phyloP scores from a whole-genome alignment of 1,140 invertebrate genomes.

The Neelides sp. region DNA sequence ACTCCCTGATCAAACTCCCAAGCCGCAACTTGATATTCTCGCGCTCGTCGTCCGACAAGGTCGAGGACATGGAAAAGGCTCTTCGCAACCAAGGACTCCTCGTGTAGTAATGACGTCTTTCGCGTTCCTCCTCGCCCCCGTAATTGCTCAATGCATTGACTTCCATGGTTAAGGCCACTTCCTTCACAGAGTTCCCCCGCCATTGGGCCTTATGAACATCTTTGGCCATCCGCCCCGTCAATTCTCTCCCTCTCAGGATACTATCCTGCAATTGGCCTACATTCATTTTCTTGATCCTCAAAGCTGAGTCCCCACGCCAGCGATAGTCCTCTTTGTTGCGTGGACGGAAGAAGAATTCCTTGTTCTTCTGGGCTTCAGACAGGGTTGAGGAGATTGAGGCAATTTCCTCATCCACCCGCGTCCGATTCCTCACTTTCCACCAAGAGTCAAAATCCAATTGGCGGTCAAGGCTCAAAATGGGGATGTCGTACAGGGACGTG shows the following conservation, averaged over 20 bases:
- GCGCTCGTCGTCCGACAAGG: slow-evolving; percentile 22
- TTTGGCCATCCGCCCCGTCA: not conserved
- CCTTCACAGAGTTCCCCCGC: slow-evolving; percentile 63
- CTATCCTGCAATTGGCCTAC: slow-evolving; percentile 61
- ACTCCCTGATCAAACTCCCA: slow-evolving; percentile 16
- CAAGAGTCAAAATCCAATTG: slow-evolving; percentile 74
- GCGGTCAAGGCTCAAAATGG: slow-evolving; percentile 48
- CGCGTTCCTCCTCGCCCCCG: slow-evolving; percentile 6
- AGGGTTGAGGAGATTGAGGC: slow-evolving; percentile 58
- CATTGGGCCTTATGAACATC: slow-evolving; percentile 67
- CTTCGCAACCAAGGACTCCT: slow-evolving; percentile 22
- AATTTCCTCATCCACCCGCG: slow-evolving; percentile 68
- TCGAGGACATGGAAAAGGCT: slow-evolving; percentile 30
- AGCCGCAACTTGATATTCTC: slow-evolving; percentile 23
- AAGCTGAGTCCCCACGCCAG: slow-evolving; percentile 60
- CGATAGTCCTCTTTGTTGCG: slow-evolving; percentile 53
- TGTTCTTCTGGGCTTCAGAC: slow-evolving; percentile 61
- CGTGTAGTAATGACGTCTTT: slow-evolving; percentile 2
- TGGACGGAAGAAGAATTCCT: slow-evolving; percentile 66
- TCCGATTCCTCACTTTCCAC: slow-evolving; percentile 62
- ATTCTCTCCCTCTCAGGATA: slow-evolving; percentile 18
- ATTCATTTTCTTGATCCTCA: slow-evolving; percentile 69
- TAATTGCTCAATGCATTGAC: slow-evolving; percentile 22
- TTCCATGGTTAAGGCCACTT: slow-evolving; percentile 52
- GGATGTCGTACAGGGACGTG: slow-evolving; percentile 53